Conservation (phyloP, 2,797 vertebrate genomes). For the Malacoraja senta region DNA sequence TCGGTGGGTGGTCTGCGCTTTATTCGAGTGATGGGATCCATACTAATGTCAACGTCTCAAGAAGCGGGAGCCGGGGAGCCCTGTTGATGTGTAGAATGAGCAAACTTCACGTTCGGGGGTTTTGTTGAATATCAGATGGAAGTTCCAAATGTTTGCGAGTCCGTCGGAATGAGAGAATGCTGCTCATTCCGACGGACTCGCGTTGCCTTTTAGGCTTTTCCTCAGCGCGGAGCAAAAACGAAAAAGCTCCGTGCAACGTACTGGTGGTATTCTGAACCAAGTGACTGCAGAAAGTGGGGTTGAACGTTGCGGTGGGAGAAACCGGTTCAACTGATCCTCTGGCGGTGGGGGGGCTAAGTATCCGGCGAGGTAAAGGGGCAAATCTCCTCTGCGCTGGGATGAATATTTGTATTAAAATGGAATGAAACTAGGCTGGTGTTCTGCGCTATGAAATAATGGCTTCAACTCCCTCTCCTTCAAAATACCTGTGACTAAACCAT, state of each 20-base stretch:
- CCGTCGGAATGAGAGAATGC: not conserved
- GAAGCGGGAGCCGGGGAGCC: not conserved
- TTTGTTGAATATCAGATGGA: too few species aligned
- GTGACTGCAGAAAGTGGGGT: not conserved
- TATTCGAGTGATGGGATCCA: not conserved
- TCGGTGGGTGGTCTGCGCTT: too few species aligned
- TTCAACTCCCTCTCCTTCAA: not conserved
- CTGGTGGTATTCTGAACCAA: not conserved
- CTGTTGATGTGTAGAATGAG: not conserved
- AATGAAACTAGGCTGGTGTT: not conserved
- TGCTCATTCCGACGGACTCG: not conserved
- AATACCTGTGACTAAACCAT: not conserved
- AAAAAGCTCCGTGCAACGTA: not conserved
- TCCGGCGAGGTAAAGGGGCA: not conserved
- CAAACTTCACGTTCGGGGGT: not conserved
- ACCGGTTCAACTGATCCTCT: not conserved
- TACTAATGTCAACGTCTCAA: not conserved
- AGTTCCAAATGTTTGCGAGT: not conserved
- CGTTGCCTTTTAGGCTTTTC: not conserved
- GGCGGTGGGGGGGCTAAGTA: too few species aligned
- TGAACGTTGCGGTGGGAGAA: not conserved
- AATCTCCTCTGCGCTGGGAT: not conserved
- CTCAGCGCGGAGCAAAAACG: not conserved
- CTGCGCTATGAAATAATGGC: too few species aligned
- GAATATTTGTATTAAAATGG: not conserved